phyloP scores from a whole-genome alignment of 37 sponge, comb jelly and placozoan genomes.

The Corticium candelabrum region DNA sequence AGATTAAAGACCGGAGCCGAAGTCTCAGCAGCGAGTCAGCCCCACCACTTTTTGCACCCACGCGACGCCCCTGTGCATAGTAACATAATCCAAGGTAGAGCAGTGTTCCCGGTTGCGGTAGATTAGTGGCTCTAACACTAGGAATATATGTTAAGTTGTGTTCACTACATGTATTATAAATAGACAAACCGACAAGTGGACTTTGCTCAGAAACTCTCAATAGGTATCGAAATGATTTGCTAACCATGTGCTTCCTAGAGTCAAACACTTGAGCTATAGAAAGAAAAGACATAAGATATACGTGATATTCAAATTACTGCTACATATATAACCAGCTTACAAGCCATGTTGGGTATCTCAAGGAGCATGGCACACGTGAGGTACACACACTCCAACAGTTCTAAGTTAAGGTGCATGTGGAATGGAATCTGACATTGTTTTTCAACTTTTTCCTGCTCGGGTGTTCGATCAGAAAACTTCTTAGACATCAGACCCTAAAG shows the following conservation, averaged over 20 bases:
- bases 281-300: not conserved
- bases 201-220: slow-evolving; percentile 75
- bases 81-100: too few species aligned
- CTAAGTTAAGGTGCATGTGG: slow-evolving; percentile 98
- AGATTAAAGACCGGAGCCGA: too few species aligned
- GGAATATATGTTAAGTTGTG: too few species aligned
- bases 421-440: slow-evolving; percentile 75
- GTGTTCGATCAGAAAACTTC: slow-evolving; percentile 51
- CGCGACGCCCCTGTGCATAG: too few species aligned
- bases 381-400: slow-evolving; percentile 99
- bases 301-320: not conserved
- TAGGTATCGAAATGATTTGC: slow-evolving; percentile 89
- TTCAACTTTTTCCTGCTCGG: slow-evolving; percentile 91
- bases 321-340: slow-evolving; percentile 19
- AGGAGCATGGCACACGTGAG: slow-evolving; percentile 94
- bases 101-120: too few species aligned
- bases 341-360: slow-evolving; percentile 96
- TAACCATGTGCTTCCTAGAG: slow-evolving; percentile 58
- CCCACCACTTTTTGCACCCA: too few species aligned
- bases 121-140: too few species aligned
- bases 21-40: too few species aligned
- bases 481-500: slow-evolving; percentile 49
- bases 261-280: slow-evolving; percentile 53
- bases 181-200: slow-evolving; percentile 60
- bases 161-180: too few species aligned